Evolutionary conservation across 2,797 vertebrate species (phyloP).

Genomic region (Chanos chanos): DNA sequence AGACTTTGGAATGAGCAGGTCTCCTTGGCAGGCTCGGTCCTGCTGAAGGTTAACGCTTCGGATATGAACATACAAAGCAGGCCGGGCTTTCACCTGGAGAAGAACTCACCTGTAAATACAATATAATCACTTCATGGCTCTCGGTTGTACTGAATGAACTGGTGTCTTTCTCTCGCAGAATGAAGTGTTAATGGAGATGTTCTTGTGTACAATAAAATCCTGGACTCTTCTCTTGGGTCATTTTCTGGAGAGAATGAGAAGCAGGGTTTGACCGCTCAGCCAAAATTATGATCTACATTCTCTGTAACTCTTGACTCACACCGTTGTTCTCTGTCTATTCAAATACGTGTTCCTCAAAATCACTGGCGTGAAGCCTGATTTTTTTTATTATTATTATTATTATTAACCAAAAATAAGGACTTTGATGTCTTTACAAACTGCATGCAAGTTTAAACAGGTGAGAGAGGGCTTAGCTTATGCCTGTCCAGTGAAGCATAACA

Average conservation of each 20-base stretch:
- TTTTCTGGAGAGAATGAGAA: too few species aligned
- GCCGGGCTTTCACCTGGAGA: neutral
- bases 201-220: constrained; percentile 49
- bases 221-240: constrained; percentile 21
- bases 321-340: too few species aligned
- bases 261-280: too few species aligned
- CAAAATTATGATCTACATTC: too few species aligned
- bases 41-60: constrained; percentile 14
- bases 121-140: neutral
- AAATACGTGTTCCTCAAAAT: too few species aligned
- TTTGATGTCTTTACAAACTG: neutral
- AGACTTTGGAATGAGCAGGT: constrained; percentile 12
- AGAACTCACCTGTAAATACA: constrained; percentile 15
- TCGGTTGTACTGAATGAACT: constrained; percentile 27
- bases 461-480: neutral
- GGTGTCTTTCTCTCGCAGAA: constrained; percentile 43
- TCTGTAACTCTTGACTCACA: too few species aligned
- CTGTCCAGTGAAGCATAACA: neutral
- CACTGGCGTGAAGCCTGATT: too few species aligned
- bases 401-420: too few species aligned
- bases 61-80: constrained; percentile 6
- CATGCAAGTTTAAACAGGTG: neutral
- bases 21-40: constrained; percentile 27
- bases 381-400: too few species aligned
- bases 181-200: constrained; percentile 44